Conservation (phyloP, 1,140 invertebrate genomes). For the Drosophila trapezifrons region DNA sequence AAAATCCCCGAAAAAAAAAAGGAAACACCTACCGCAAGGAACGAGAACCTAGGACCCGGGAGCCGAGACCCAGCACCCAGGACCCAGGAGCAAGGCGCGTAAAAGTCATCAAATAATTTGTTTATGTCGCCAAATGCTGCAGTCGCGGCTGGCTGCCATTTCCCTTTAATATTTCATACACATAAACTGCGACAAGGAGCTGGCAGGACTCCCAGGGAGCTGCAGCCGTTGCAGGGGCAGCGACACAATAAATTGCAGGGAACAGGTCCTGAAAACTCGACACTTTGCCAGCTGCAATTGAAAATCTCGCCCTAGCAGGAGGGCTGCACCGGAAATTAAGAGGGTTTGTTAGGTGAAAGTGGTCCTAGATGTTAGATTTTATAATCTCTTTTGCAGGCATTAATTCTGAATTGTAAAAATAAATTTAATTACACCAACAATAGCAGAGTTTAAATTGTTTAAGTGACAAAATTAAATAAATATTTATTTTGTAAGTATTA, state of each 20-base stretch:
- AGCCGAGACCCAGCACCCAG: background rate
- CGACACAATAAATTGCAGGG: conserved; percentile 13
- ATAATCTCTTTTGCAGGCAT: too few species aligned
- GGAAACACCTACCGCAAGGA: conserved; percentile 10
- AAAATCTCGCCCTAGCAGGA: background rate
- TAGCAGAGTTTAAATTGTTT: too few species aligned
- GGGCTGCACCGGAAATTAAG: background rate
- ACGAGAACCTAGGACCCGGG: background rate
- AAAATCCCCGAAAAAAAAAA: conserved; percentile 27
- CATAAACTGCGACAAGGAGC: conserved; percentile 22
- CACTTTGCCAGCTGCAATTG: conserved; percentile 1
- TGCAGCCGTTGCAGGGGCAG: background rate
- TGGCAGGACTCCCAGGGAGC: background rate
- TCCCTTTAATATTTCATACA: conserved; percentile 47
- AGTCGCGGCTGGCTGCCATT: conserved; percentile 26
- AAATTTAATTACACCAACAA: too few species aligned
- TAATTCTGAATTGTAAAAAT: too few species aligned
- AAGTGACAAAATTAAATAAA: too few species aligned
- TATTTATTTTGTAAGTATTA: too few species aligned
- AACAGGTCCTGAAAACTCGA: conserved; percentile 7
- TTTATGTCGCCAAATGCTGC: conserved; percentile 71
- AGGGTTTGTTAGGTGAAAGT: too few species aligned
- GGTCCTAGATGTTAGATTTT: too few species aligned
- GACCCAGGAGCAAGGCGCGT: conserved; percentile 37
- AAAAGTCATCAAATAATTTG: conserved; percentile 78